Evolutionary conservation across 2,797 vertebrate genomes (phyloP), one percentile per base, ranked within the genome.

Genomic region (Menidia menidia): DNA sequence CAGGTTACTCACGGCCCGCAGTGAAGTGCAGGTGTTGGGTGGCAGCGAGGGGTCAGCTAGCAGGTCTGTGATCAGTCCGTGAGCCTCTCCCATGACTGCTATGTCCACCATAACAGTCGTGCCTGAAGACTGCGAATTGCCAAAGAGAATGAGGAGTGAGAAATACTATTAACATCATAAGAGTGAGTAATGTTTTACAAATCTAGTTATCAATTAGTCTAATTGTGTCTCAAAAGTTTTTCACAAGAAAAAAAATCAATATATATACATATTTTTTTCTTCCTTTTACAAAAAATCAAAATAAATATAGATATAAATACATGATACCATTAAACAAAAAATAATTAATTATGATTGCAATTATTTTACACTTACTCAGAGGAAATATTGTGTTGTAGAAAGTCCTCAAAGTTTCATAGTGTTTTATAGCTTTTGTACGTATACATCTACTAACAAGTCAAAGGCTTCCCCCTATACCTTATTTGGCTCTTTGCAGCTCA

Each of bases 31-130:
- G 73, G 97, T 98, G 0, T 97, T 97, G 18, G 97, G 95, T 5
- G 98, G 97, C 75, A 99, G 90, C 0, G 96, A 97, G 13, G 97
- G 95, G 80, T 99, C 97, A 0, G 97, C 98, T 80, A 99, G 90
- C 43, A 99, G 95, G 87, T 99, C 98, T 0, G 97, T 96, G 80
- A 99, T 98, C 62, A 99, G 95, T 30, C 98, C 98, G 0, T 99
- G 97, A 4, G 98, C 98, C 81, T 99, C 98, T 16, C 98, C 98
- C 98, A 99, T 99, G 87, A 99, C 96, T 0, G 97, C 97, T 0
- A 99, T 98, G 69, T 99, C 98, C 92, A 99, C 97, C 19, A 96
- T 95, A 68, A 95, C 93, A 7, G 95, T 96, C 88, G 96, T 98
- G 77, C 97, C 96, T 64, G 96, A 96, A 14, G 94, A 96, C 97